These are phyloP conservation scores for Centruroides sculpturatus DNA, from an alignment of 1,140 invertebrate genomes.

Conservation along the genomic window DNA sequence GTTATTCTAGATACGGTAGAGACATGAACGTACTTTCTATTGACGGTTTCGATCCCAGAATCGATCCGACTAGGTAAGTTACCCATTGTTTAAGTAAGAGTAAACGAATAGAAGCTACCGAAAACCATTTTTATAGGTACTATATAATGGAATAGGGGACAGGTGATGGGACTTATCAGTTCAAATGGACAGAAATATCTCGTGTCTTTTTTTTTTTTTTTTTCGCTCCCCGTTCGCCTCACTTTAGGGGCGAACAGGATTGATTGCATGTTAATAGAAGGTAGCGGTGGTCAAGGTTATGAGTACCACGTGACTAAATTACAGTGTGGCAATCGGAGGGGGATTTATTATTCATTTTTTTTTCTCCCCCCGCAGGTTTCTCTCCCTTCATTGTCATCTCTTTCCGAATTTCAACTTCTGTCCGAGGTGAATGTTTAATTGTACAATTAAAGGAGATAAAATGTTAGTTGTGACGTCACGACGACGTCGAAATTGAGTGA, in stretches of 20 bases:
- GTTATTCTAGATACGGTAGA: conserved; percentile 63
- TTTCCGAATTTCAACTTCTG: conserved; percentile 69
- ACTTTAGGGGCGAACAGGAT: too few relatives aligned
- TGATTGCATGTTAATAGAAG: neutral
- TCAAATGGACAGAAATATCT: too few relatives aligned
- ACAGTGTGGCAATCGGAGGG: too few relatives aligned
- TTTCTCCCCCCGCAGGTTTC: conserved; percentile 49
- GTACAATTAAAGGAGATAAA: too few relatives aligned
- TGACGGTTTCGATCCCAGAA: conserved; percentile 61
- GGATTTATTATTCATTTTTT: conserved; percentile 9
- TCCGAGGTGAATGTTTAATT: conserved; percentile 27
- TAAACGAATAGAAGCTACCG: neutral
- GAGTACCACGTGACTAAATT: too few relatives aligned
- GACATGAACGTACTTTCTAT: conserved; percentile 82
- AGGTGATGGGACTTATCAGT: too few relatives aligned
- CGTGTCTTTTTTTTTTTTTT: too few relatives aligned
- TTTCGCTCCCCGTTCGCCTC: too few relatives aligned
- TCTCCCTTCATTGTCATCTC: conserved; percentile 69
- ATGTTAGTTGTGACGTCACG: too few relatives aligned
- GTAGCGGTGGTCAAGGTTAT: too few relatives aligned
- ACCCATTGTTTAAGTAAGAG: neutral
- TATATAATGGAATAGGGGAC: neutral
- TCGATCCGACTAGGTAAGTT: conserved; percentile 74
- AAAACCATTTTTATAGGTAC: too few relatives aligned
- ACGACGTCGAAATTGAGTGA: too few relatives aligned